A percentile compares a stretch with the other conserved stretches of the same genome.
phyloP scores from a whole-genome alignment of 2,113 vertebrate genomes.

The Thryonomys swinderianus region DNA sequence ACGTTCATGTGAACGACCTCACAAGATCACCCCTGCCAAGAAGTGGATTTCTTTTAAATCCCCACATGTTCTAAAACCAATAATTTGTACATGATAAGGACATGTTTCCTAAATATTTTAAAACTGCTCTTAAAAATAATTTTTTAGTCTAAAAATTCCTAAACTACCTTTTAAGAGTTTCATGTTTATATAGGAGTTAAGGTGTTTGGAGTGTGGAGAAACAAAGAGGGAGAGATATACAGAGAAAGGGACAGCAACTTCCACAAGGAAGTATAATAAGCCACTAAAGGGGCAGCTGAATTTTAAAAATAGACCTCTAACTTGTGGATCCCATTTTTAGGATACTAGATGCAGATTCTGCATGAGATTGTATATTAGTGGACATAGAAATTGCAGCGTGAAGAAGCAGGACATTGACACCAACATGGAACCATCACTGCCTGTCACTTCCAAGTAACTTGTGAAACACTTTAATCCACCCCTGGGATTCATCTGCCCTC shows the following conservation, averaged over 20 bases:
- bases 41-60: background rate
- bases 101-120: background rate
- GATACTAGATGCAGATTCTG: background rate
- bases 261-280: background rate
- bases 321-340: background rate
- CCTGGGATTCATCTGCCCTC: background rate
- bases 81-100: background rate
- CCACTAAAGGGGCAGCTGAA: background rate
- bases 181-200: background rate
- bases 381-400: background rate
- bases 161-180: background rate
- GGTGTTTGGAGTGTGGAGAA: background rate
- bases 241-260: background rate
- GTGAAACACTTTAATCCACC: background rate
- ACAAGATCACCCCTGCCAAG: background rate
- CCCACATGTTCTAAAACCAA: background rate
- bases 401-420: background rate
- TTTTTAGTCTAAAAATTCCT: background rate
- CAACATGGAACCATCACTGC: background rate
- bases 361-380: background rate
- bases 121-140: background rate
- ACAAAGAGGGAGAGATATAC: background rate
- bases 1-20: background rate
- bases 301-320: constrained; percentile 40
- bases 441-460: constrained; percentile 30